A percentile compares a stretch with the other conserved stretches of the same genome.
Evolutionary conservation across 2,797 vertebrate genomes (phyloP).

Genomic region (Nannoperca australis): DNA sequence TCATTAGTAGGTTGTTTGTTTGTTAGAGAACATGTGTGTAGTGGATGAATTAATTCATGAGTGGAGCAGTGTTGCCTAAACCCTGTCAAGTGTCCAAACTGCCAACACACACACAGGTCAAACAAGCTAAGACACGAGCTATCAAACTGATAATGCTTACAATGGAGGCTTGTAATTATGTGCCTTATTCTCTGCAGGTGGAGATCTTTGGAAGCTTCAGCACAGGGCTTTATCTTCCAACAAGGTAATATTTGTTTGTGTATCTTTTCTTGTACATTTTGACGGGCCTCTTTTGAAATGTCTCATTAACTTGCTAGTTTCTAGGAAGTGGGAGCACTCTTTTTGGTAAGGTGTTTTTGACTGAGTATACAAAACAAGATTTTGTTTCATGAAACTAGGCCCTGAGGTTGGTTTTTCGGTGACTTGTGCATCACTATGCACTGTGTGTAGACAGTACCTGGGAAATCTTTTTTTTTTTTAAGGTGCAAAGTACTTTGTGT

Average conservation of each 20-base stretch:
- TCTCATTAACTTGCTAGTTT: background rate
- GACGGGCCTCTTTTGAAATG: background rate
- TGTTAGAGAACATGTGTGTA: background rate
- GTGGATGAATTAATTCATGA: background rate
- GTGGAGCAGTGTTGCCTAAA: background rate
- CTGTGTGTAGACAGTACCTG: background rate
- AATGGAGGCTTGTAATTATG: background rate
- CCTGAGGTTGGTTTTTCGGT: background rate
- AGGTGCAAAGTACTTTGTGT: background rate
- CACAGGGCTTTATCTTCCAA: conserved; percentile 97
- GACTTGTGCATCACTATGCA: background rate
- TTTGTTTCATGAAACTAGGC: background rate
- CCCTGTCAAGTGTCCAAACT: background rate
- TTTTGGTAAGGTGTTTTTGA: background rate
- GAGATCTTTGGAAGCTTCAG: conserved; percentile 99
- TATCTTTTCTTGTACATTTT: background rate
- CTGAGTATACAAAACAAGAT: background rate
- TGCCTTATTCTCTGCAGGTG: conserved; percentile 84
- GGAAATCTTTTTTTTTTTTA: background rate
- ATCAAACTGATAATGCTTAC: background rate
- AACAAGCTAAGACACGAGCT: background rate
- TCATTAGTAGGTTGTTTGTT: background rate
- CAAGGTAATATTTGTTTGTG: conserved; percentile 87
- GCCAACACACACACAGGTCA: background rate
- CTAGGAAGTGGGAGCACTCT: conserved; percentile 4